Evolutionary conservation across 2,888 invertebrate species (phyloP), one percentile per base, ranked within the genome.

Genomic region (Maniola hyperantus): DNA sequence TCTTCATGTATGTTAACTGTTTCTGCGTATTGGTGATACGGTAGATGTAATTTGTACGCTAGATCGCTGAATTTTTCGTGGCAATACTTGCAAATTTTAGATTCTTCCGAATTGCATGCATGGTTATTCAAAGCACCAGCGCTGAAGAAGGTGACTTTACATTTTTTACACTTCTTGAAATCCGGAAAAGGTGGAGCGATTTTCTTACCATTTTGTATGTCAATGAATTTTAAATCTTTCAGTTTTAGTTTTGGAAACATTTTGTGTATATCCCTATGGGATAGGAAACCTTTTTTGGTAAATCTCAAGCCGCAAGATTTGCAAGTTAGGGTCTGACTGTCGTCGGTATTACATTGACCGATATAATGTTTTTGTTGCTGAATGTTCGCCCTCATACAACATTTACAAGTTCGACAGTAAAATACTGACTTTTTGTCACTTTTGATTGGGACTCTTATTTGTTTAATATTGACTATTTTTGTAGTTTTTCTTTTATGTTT

Each of bases 271-370:
- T 71, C 6, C 0, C 33, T 5, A 20, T 84, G 81, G 0, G 5
- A 42, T 0, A 18, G 5, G 0, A 65, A 55, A 0, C 69, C 18
- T 15, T 72, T 75, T 0, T 0, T 1, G 0, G 68, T 68, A 5
- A 80, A 77, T 0, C 68, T 53, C 0, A 85, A 66, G 0, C 87
- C 86, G 11, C 87, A 88, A 0, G 69, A 5, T 0, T 74, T 73
- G 42, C 87, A 87, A 4, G 71, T 65, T 0, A 46, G 36, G 15
- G 65, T 72, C 0, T 5, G 7, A 11, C 39, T 5, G 53, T 15
- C 26, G 1, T 36, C 6, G 5, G 20, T 54, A 11, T 58, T 66
- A 26, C 72, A 10, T 4, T 57, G 2, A 0, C 68, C 68, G 6
- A 46, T 61, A 5, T 10, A 15, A n/a, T 69, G 70, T 0, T 64